Base-by-base conservation (phyloP, 2,888 invertebrate genomes). In the Leptinotarsa tumamoca region DNA sequence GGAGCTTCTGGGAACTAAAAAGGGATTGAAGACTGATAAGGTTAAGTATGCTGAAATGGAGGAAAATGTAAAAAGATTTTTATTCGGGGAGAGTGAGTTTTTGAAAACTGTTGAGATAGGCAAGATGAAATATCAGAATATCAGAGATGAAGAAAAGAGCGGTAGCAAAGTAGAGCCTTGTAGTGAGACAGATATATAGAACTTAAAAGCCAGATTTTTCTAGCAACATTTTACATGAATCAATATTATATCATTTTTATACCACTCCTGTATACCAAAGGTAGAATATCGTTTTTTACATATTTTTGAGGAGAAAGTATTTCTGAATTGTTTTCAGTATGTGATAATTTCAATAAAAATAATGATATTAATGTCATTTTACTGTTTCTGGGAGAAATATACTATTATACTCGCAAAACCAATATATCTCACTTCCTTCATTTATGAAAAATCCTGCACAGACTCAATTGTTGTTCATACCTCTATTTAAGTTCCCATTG, bases 51-150 rank as follows among this genome's bases (percentile, higher is more conserved):
- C 93, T 23, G 91, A 93, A 85, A 94, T 94, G 93, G 94, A 94
- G 85, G 93, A 93, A 84, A 93, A 94, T 85, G 94, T 94, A n/a
- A 94, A 93, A 87, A 92, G 93, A 86, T 94, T 94, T 87, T 87
- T 94, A 82, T 89, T 93, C 76, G 88, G 88, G 3, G 87, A 88
- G 78, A 87, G 85, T 73, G 87, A 87, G 67, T 85, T 87, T 79
- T 80, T 86, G 77, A 87, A 86, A 78, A 87, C 85, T 43, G 87
- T 87, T 1, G 87, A 87, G 73, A 82, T 87, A 52, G 86, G 86
- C 17, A 87, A 86, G 77, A 79, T 85, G 63, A 88, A 87, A 73
- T 87, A 87, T 82, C 83, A 83, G 72, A 83, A 80, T 75, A 83
- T 76, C 69, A 76, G 75, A 67, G 80, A 80, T 49, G 74, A 75